These are phyloP conservation scores for Limonius californicus DNA, from an alignment of 1,140 invertebrate species.

Conservation along the genomic window DNA sequence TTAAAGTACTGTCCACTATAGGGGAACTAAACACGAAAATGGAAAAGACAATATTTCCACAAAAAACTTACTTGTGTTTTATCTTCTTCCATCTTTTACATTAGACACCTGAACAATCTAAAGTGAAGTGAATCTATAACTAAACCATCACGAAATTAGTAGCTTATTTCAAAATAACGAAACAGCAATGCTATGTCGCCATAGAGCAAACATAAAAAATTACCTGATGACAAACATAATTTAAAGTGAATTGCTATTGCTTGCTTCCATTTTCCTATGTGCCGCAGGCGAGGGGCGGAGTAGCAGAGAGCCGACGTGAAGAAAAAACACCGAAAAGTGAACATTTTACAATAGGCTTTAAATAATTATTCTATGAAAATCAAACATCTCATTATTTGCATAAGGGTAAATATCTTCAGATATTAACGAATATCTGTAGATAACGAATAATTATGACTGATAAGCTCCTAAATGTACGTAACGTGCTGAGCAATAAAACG, in stretches of 20 bases:
- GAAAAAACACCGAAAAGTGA: background rate
- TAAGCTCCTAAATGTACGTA: conserved; percentile 6
- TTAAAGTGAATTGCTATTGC: too few relatives aligned
- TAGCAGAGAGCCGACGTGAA: background rate
- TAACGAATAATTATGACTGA: conserved; percentile 21
- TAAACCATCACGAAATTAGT: conserved; percentile 5
- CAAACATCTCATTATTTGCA: conserved; percentile 12
- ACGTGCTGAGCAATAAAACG: background rate
- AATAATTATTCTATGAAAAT: conserved; percentile 10
- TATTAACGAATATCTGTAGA: conserved; percentile 18
- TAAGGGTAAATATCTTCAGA: background rate
- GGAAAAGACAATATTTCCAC: too few relatives aligned
- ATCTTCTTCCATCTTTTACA: background rate
- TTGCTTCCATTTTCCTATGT: too few relatives aligned
- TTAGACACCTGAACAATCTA: conserved; percentile 5
- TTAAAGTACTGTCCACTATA: too few relatives aligned
- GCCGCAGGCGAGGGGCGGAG: too few relatives aligned
- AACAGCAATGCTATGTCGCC: conserved; percentile 9
- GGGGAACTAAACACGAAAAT: too few relatives aligned
- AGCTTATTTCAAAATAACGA: conserved; percentile 11
- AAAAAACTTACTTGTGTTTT: conserved; percentile 2
- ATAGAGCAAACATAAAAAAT: background rate
- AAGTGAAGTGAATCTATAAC: conserved; percentile 9
- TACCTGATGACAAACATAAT: conserved; percentile 5
- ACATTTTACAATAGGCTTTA: conserved; percentile 8